Evolutionary conservation across 2,888 invertebrate species (phyloP), one percentile per base, ranked within the genome.

Genomic region (Pardosa pseudoannulata): DNA sequence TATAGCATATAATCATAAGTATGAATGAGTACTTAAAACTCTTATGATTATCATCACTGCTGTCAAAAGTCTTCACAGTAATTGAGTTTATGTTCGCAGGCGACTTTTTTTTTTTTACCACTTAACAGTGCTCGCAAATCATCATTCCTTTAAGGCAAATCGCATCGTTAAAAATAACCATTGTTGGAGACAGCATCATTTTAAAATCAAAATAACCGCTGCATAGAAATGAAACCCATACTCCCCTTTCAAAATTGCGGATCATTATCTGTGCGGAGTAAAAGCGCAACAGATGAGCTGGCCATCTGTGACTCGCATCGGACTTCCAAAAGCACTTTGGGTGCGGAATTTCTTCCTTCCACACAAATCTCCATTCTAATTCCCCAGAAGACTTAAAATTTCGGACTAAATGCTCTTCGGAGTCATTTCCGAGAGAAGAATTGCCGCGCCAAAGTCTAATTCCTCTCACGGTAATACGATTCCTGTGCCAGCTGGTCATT

Each of bases 401-500:
- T 46, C 23, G 31, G n/a, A 36, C 79, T 56, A 79, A 79, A 71
- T 79, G 79, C 70, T 70, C 28, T 70, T 56, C 56, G 73, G n/a
- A 62, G 64, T 71, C 79, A 79, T 79, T 79, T 79, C 70, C 50
- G 29, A 19, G 32, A 27, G 70, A 70, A 32, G 39, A 27, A 70
- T 41, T 31, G 70, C 70, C 28, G 56, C 39, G 29, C n/a, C 56
- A 11, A 50, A 46, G 31, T 31, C 56, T 76, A 50, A 39, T 36
- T 56, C 68, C 50, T 56, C 23, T 32, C 65, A 16, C 41, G 23
- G 72, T 64, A 79, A 79, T 32, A 46, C n/a, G 64, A 71, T 32
- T 71, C 71, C 28, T 70, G 36, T 27, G 39, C 70, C 70, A 70
- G 70, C 70, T 70, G 79, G 79, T 79, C 79, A 79, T 78, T 62